Base-by-base conservation (phyloP, 2,888 invertebrate genomes). In the Trissoscelio sp. region DNA sequence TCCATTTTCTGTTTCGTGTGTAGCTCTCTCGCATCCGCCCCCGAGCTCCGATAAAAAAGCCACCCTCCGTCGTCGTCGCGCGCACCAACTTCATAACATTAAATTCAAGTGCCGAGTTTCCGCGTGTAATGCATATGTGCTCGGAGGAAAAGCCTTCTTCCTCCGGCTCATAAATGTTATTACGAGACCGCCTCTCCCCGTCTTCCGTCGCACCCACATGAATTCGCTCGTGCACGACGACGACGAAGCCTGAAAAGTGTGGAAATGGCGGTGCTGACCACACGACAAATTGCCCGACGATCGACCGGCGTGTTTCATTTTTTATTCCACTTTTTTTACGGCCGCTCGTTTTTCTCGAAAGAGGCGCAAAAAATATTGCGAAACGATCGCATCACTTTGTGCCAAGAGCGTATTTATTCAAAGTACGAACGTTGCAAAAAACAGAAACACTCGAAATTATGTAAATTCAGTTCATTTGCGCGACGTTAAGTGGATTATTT, bases 241-340 rank as follows among this genome's bases (percentile, higher is more conserved):
- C 60, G 81, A 83, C 20, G 55, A 81, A 83, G 83, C 83, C 83
- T 67, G 83, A 83, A 86, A 85, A 84, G 82, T 84, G 75, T 67
- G 85, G 86, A 86, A 87, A 86, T 83, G 83, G 84, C 81, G 80
- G 82, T 80, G 83, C 84, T 82, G 78, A 84, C 83, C 84, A 79
- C 83, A 79, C 86, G 87, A 87, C 87, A 87, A 87, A 87, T 87
- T 87, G 84, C 82, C 81, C 81, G 85, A 84, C 85, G 85, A 87
- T 86, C 86, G 85, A 83, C 82, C 79, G 62, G 55, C 46, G 14
- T 18, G 6, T 34, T 57, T 62, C 42, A 53, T 55, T 70, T n/a
- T 37, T 37, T 39, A 12, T 12, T 28, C 14, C 24, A 1, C 12
- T n/a, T 24, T 55, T 55, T 28, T 55, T 31, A 16, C 28, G 12